A percentile compares a stretch with the other conserved stretches of the same genome.
These are phyloP conservation scores for Copsychus sechellarum DNA, from an alignment of 2,113 vertebrate species.

Conservation along the genomic window DNA sequence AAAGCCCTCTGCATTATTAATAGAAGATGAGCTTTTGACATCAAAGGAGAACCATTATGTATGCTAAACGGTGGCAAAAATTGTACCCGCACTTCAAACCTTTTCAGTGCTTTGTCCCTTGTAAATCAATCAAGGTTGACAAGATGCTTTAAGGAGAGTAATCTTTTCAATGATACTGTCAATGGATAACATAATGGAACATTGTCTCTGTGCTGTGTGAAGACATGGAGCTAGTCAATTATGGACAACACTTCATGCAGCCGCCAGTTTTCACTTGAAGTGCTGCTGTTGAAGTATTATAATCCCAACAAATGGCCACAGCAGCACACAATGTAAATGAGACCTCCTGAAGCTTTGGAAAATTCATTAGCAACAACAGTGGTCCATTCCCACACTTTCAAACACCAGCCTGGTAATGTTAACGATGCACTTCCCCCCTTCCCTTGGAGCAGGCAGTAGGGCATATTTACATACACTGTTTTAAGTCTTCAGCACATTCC, in stretches of 20 bases:
- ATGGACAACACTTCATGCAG: slow-evolving; percentile 71
- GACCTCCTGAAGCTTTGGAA: slow-evolving; percentile 73
- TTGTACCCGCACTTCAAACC: slow-evolving; percentile 71
- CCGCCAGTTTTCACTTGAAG: slow-evolving; percentile 70
- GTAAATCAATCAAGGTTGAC: slow-evolving; percentile 78
- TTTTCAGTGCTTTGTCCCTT: slow-evolving; percentile 72
- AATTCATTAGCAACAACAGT: slow-evolving; percentile 74
- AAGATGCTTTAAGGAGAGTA: slow-evolving; percentile 78
- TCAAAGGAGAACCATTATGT: slow-evolving; percentile 71
- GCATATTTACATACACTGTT: slow-evolving; percentile 66
- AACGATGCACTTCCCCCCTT: slow-evolving; percentile 47
- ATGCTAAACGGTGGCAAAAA: slow-evolving; percentile 73
- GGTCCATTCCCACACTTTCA: slow-evolving; percentile 73
- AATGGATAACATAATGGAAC: slow-evolving; percentile 77
- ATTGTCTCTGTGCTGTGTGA: slow-evolving; percentile 76
- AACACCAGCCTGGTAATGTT: slow-evolving; percentile 51
- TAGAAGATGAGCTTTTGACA: slow-evolving; percentile 73
- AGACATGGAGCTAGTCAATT: slow-evolving; percentile 78
- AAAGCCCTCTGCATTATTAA: slow-evolving; percentile 74
- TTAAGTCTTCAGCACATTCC: slow-evolving; percentile 31
- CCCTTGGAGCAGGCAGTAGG: slow-evolving; percentile 32
- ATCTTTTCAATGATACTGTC: slow-evolving; percentile 77
- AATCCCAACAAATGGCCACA: slow-evolving; percentile 71
- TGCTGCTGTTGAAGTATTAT: slow-evolving; percentile 72
- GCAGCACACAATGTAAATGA: slow-evolving; percentile 70